Evolutionary conservation across 2,113 vertebrate species (phyloP).

Genomic region (Pithys albifrons): DNA sequence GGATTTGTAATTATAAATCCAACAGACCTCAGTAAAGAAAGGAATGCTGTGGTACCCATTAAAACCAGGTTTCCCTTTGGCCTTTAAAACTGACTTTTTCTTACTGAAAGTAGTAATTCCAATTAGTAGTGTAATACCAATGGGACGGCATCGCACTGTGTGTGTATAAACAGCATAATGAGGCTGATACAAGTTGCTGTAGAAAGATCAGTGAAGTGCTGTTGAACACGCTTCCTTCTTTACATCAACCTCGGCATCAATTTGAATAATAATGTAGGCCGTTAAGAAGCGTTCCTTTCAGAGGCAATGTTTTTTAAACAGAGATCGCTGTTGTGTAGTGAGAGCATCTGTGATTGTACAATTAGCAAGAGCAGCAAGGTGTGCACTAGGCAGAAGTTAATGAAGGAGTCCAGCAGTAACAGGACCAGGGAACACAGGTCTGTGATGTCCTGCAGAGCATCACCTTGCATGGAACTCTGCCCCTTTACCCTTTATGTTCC

Average conservation of each 20-base stretch:
- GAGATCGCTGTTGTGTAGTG: neutral
- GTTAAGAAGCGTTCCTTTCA: conserved; percentile 31
- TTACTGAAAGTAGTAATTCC: neutral
- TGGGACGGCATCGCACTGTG: conserved; percentile 8
- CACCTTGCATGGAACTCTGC: neutral
- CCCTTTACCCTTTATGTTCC: neutral
- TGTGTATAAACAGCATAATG: conserved; percentile 62
- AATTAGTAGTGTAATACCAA: conserved; percentile 39
- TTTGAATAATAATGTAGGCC: conserved; percentile 64
- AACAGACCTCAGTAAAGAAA: neutral
- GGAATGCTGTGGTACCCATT: neutral
- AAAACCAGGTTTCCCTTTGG: neutral
- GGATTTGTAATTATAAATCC: neutral
- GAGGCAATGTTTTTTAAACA: conserved; percentile 32
- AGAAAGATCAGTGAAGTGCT: conserved; percentile 60
- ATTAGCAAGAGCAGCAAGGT: neutral
- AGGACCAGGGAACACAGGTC: fast-evolving
- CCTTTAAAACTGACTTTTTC: conserved; percentile 3
- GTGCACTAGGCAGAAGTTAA: neutral
- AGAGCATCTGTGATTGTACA: neutral
- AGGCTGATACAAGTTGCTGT: conserved; percentile 35
- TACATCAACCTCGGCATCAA: conserved; percentile 58
- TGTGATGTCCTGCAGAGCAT: neutral
- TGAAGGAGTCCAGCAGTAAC: neutral
- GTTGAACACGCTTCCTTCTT: conserved; percentile 55